Base-by-base conservation (phyloP, 2,113 vertebrate genomes). In the Paramormyrops kingsleyae region DNA sequence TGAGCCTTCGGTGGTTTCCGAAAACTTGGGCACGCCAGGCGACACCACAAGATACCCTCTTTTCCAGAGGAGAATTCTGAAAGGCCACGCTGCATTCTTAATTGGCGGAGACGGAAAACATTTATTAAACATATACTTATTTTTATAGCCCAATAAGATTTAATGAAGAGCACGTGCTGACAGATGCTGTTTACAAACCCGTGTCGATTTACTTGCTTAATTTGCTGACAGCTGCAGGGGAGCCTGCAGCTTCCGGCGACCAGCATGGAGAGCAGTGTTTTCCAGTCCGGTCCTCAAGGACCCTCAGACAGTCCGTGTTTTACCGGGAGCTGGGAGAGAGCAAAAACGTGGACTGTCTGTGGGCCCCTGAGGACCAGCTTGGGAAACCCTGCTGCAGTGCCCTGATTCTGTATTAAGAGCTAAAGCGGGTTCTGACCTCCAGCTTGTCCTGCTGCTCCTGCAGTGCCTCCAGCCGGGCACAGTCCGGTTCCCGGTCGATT, bases 371-470 rank as follows among this genome's bases (percentile, higher is more conserved):
- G 62, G 62, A 70, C 62, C 62, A 1, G 62, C 3, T 31, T 70
- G 27, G n/a, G 62, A 70, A 70, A 70, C 62, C 13, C 62, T 13
- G 62, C 9, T 70, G 27, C 3, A 31, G 27, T 13, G 62, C 17
- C 31, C 15, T 19, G 31, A 42, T 44, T 44, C 21, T 12, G 42
- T 21, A 47, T 3, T 39, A 47, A 53, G 24, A 31, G 49, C 70
- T 5, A 21, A 52, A 53, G 77, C 12, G 49, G 31, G n/a, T 42
- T 56, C 94, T 95, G 89, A 96, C 96, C 95, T 97, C 96, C 88
- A 95, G 91, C 83, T 94, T 93, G 77, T 94, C 93, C 91, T 96
- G 95, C 88, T 52, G 92, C 53, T 88, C 93, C 59, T 93, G 90
- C 87, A 96, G 90, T 5, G 42, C 91, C 83, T 95, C 93, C 89